Base-by-base conservation (phyloP, 2,888 invertebrate species). In the Myopa testacea region DNA sequence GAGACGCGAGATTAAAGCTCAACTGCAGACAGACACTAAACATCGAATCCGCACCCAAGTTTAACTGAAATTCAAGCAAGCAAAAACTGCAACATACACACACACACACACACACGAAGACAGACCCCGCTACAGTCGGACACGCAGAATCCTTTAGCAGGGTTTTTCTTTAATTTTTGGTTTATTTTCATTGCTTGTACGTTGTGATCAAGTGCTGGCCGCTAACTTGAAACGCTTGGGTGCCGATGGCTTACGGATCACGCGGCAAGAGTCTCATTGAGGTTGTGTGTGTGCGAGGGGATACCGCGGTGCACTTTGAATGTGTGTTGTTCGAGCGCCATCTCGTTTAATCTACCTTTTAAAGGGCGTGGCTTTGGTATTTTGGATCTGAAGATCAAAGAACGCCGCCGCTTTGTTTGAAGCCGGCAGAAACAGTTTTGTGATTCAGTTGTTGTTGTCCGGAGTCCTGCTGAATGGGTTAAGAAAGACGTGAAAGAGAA, bases 301-400 rank as follows among this genome's bases (percentile, higher is more conserved):
- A 69, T 8, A 34, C n/a, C 5, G 65, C 38, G 37, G 14, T 34
- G 65, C 65, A 16, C 58, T 71, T 73, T 74, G 26, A 68, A 19
- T 70, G 63, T 68, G 76, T 75, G 78, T 86, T 86, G 84, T 82
- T 45, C 83, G 89, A 88, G 88, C 88, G 88, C 88, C 88, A 88
- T 89, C 89, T 88, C 88, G 89, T 88, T 88, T 88, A 88, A 88
- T 88, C 88, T 88, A 84, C 88, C 88, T 88, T 88, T 87, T 83
- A 84, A 84, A 84, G 84, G 87, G 87, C 87, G 88, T 86, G 87
- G 87, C 87, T 83, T 88, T 85, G 88, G 89, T 88, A 88, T 88
- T 89, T 88, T 89, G 89, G 89, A 87, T 86, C 84, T 86, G 82
- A 82, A 87, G 89, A 88, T 88, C 89, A 88, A 88, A 88, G 88